phyloP scores from a whole-genome alignment of 2,113 vertebrate species.

The Chamaea fasciata region DNA sequence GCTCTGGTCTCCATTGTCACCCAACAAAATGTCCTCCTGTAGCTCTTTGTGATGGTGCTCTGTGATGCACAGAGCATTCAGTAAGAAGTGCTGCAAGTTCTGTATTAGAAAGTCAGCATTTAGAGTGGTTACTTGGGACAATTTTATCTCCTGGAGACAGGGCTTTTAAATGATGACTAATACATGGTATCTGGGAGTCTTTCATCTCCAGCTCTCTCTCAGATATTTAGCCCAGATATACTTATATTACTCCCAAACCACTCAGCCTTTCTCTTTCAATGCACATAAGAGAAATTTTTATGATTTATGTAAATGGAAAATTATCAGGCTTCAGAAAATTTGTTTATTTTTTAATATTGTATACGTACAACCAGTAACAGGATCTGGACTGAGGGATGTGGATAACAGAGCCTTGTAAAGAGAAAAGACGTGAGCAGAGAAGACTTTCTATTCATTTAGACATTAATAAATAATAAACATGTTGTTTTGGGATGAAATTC shows the following conservation, averaged over 20 bases:
- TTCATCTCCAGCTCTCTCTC: neutral
- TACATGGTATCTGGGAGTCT: neutral
- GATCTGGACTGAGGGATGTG: neutral
- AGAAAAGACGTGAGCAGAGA: neutral
- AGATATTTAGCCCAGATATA: neutral
- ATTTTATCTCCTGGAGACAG: neutral
- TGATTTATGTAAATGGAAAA: neutral
- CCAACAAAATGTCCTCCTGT: neutral
- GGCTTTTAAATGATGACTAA: conserved; percentile 21
- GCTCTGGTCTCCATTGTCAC: neutral
- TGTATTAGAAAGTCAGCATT: neutral
- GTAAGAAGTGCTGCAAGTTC: neutral
- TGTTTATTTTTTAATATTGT: neutral
- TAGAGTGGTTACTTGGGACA: neutral
- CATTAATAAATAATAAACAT: neutral
- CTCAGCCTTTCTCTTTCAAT: neutral
- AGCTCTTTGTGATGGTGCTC: neutral
- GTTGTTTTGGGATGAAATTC: neutral
- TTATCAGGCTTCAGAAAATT: neutral
- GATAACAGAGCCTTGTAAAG: neutral
- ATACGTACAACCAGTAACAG: neutral
- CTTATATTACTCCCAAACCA: neutral
- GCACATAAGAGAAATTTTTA: neutral
- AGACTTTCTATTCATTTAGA: neutral
- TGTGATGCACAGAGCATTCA: neutral